These are phyloP conservation scores for Bombus terrestris DNA, from an alignment of 1,140 invertebrate genomes.

Conservation along the genomic window DNA sequence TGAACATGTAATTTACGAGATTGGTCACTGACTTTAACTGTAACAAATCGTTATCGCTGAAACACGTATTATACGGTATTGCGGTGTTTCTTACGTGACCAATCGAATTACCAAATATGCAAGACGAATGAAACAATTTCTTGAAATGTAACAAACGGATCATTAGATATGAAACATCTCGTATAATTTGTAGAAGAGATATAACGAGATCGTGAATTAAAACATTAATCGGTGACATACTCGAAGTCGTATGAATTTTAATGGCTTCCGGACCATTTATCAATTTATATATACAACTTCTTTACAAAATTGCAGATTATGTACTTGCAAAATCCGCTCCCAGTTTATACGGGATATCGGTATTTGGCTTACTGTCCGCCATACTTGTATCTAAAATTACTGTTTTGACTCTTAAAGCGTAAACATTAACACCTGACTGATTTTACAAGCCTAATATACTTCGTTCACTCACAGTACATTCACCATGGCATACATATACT, in stretches of 20 bases:
- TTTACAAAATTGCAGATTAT: too few species aligned
- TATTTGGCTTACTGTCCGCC: neutral
- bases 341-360: too few species aligned
- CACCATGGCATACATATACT: too few species aligned
- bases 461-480: neutral
- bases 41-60: neutral
- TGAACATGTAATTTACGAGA: constrained; percentile 15
- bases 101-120: neutral
- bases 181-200: neutral
- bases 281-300: too few species aligned
- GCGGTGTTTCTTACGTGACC: neutral
- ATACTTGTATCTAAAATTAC: too few species aligned
- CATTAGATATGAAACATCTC: neutral
- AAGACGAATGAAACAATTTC: too few species aligned
- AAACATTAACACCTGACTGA: neutral
- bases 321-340: too few species aligned
- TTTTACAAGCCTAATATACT: neutral
- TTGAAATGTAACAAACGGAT: neutral
- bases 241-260: neutral
- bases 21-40: neutral
- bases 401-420: neutral
- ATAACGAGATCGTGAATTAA: neutral
- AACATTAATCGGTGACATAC: neutral
- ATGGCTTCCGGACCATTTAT: too few species aligned
- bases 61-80: neutral